phyloP scores from a whole-genome alignment of 2,797 vertebrate species.

The Apodemus agrarius region DNA sequence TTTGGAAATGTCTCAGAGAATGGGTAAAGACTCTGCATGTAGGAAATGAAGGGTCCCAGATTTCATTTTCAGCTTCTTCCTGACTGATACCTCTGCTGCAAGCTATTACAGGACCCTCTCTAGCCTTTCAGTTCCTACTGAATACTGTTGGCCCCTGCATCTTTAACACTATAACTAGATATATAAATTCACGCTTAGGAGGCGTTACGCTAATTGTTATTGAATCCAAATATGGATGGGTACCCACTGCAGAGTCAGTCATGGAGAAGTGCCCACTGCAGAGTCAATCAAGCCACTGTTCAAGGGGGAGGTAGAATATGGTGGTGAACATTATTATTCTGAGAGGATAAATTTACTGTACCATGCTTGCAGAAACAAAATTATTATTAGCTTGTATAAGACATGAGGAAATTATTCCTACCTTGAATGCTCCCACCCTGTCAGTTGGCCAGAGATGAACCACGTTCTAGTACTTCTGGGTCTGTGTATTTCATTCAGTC shows the following conservation, averaged over 20 bases:
- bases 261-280: too few relatives aligned
- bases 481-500: background rate
- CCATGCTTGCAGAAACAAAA: background rate
- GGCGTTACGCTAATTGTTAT: background rate
- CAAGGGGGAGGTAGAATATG: background rate
- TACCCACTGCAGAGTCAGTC: too few relatives aligned
- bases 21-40: background rate
- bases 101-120: background rate
- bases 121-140: background rate
- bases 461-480: too few relatives aligned
- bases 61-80: background rate
- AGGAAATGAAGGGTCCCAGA: background rate
- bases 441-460: background rate
- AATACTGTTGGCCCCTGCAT: background rate
- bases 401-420: background rate
- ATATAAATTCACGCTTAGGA: background rate
- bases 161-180: too few relatives aligned
- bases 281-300: background rate
- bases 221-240: background rate
- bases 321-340: background rate
- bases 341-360: background rate
- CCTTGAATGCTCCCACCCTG: background rate
- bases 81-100: too few relatives aligned
- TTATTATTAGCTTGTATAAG: background rate
- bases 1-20: background rate